phyloP scores from a whole-genome alignment of 1,140 invertebrate species.

The Ceratoteleas bidentatus region DNA sequence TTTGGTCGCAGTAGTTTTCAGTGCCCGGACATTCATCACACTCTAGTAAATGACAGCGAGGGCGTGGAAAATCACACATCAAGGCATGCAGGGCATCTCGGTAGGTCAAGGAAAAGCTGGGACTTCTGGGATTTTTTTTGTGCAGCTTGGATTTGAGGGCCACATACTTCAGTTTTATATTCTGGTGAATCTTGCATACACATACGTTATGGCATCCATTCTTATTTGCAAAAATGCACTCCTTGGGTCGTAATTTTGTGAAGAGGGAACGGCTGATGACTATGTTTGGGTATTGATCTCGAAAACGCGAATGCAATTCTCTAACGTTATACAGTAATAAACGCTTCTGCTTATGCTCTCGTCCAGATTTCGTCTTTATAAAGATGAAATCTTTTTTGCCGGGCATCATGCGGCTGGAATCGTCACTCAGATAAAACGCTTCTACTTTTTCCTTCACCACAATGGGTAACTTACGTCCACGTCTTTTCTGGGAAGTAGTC shows the following conservation, averaged over 20 bases:
- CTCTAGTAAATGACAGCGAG: slow-evolving; percentile 1
- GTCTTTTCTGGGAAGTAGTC: slow-evolving; percentile 8
- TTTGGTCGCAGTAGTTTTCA: not conserved
- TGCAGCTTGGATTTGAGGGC: slow-evolving; percentile 21
- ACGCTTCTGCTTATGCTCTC: slow-evolving; percentile 7
- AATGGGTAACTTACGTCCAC: slow-evolving; percentile 12
- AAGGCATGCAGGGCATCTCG: slow-evolving; percentile 18
- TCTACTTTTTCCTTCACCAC: not conserved
- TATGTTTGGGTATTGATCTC: slow-evolving; percentile 1
- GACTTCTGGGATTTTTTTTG: slow-evolving; percentile 10
- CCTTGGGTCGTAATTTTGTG: slow-evolving; percentile 47
- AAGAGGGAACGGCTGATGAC: slow-evolving; percentile 7
- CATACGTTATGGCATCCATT: slow-evolving; percentile 64
- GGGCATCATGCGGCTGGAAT: slow-evolving; percentile 5
- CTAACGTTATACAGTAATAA: slow-evolving; percentile 15
- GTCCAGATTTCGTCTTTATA: not conserved
- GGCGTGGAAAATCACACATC: slow-evolving; percentile 5
- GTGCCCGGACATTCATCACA: slow-evolving; percentile 6
- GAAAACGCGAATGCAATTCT: slow-evolving; percentile 14
- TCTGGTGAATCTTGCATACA: slow-evolving; percentile 48
- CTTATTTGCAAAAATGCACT: slow-evolving; percentile 54
- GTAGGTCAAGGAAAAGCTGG: not conserved
- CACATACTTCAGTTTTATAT: slow-evolving; percentile 44
- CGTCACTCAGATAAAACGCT: too few relatives aligned
- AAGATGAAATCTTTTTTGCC: slow-evolving; percentile 16